These are phyloP conservation scores for Tineola bisselliella DNA, from an alignment of 2,888 invertebrate species.

Conservation along the genomic window DNA sequence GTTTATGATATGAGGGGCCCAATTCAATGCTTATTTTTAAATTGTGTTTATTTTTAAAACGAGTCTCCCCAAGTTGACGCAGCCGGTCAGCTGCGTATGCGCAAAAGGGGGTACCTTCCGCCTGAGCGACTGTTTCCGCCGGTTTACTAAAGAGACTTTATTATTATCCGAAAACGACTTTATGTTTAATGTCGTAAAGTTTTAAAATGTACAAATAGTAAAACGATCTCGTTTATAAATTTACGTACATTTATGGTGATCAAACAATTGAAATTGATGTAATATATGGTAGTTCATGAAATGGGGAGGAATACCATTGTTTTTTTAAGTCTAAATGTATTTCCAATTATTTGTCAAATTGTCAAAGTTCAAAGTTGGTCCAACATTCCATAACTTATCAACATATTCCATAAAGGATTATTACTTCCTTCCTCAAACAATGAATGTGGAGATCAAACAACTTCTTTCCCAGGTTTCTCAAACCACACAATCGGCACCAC, in stretches of 20 bases:
- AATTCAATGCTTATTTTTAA: not conserved
- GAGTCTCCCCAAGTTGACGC: constrained; percentile 20
- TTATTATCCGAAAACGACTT: constrained; percentile 6
- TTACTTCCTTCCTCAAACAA: constrained; percentile 14
- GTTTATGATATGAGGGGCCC: too few relatives aligned
- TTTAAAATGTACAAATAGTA: not conserved
- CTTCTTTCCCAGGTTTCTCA: constrained; percentile 39
- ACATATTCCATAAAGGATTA: constrained; percentile 11
- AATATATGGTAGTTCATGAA: too few relatives aligned
- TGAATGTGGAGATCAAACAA: constrained; percentile 30
- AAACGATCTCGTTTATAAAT: not conserved
- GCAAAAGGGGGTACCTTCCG: constrained; percentile 20
- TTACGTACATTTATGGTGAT: not conserved
- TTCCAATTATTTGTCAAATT: too few relatives aligned
- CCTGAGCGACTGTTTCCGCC: constrained; percentile 12
- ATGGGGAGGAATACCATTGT: too few relatives aligned
- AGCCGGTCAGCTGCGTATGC: constrained; percentile 25
- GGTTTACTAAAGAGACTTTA: constrained; percentile 8
- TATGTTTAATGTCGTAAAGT: not conserved
- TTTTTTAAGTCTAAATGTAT: too few relatives aligned
- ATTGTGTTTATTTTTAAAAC: constrained; percentile 21
- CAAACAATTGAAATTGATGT: too few relatives aligned
- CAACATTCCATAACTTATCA: not conserved
- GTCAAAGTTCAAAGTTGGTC: not conserved
- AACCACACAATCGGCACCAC: not conserved